Evolutionary conservation across 2,888 invertebrate genomes (phyloP).

Genomic region (Pandemis cinnamomeana): DNA sequence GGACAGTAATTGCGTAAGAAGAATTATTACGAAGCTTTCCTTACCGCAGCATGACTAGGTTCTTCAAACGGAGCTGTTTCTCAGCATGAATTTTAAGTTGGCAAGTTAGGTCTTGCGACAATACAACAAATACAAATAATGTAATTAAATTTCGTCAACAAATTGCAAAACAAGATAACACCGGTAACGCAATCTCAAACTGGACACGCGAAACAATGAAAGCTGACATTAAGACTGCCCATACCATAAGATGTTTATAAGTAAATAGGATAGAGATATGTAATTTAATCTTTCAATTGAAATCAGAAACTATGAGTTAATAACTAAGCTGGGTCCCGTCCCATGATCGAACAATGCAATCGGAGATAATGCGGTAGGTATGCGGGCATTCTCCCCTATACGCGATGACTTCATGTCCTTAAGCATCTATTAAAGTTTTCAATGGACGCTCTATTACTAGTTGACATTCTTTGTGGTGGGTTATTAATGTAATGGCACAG

Average conservation of each 20-base stretch:
- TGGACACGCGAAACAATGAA: neutral
- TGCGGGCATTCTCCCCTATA: slow-evolving; percentile 55
- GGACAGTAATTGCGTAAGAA: slow-evolving; percentile 24
- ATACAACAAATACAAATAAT: neutral
- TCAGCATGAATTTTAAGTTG: neutral
- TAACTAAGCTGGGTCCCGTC: slow-evolving; percentile 49
- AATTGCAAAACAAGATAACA: neutral
- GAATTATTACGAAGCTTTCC: slow-evolving; percentile 18
- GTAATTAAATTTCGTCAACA: neutral
- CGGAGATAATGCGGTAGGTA: slow-evolving; percentile 48
- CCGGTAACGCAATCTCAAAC: neutral
- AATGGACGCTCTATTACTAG: slow-evolving; percentile 44
- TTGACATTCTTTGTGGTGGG: neutral
- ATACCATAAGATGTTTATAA: neutral
- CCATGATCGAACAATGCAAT: slow-evolving; percentile 61
- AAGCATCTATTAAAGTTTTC: slow-evolving; percentile 40
- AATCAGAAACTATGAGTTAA: slow-evolving; percentile 52
- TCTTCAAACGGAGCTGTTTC: neutral
- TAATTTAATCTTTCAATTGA: slow-evolving; percentile 33
- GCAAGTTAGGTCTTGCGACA: neutral
- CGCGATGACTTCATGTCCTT: slow-evolving; percentile 21
- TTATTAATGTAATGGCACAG: neutral
- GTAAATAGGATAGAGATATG: neutral
- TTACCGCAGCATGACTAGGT: slow-evolving; percentile 16
- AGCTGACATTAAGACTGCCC: neutral